Evolutionary conservation across 2,113 vertebrate genomes (phyloP), one percentile per base, ranked within the genome.

Genomic region (Upupa epops): DNA sequence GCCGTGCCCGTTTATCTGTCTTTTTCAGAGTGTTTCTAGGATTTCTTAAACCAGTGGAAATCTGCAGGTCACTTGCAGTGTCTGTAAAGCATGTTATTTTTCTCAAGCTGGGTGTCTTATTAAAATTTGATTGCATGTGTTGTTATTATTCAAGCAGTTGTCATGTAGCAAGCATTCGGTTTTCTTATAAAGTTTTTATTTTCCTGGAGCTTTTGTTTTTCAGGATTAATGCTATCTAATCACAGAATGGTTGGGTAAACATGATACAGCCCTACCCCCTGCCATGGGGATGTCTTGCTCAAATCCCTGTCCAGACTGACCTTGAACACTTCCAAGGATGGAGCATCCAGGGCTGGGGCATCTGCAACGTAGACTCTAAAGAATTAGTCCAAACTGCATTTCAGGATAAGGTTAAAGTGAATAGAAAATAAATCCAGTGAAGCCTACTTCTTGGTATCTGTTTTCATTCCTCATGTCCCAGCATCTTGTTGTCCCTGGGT

Each of bases 11-110:
- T 64, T 88, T 86, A 71, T 66, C 55, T 92, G 65, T 89, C 86
- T 64, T 82, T 72, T 90, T 93, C 93, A 77, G 81, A 46, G 24
- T 40, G 64, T 78, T 83, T 89, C 61, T 29, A 87, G 73, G 89
- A 32, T 69, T 59, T 84, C 68, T 71, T 63, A 55, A 86, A 37
- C 32, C 16, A 86, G 11, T n/a, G 91, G 59, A 93, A 95, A 71
- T 49, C 18, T 84, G 48, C 31, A 63, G 36, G 11, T 92, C 7
- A 40, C 64, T 78, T 76, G 60, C 51, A 52, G 7, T 45, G 40
- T 79, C 88, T 78, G n/a, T n/a, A 36, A 77, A 86, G 90, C 72
- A 60, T 86, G 69, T 76, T 2, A 75, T 75, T 92, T 95, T 94
- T 92, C 80, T 82, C 37, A 70, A 78, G 17, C 9, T 66, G 49